Evolutionary conservation across 2,113 vertebrate species (phyloP).

Genomic region (Dicaeum eximium): DNA sequence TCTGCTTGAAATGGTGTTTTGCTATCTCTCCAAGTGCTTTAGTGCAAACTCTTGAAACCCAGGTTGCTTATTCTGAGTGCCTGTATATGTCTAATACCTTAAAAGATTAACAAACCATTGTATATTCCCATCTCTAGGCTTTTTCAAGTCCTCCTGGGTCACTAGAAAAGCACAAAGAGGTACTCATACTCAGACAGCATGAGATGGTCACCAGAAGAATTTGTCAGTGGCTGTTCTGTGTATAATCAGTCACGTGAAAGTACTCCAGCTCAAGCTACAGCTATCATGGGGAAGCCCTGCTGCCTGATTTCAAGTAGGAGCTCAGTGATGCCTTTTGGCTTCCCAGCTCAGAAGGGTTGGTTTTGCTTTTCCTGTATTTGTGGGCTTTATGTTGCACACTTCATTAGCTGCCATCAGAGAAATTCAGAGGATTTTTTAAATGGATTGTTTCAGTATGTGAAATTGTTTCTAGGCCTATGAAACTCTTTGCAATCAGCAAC

Average conservation of each 20-base stretch:
- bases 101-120: not conserved
- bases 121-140: accelerated
- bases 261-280: accelerated
- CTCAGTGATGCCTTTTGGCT: not conserved
- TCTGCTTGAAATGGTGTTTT: not conserved
- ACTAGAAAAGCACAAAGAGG: not conserved
- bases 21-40: not conserved
- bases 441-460: not conserved
- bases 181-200: not conserved
- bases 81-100: accelerated
- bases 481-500: no score
- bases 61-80: accelerated
- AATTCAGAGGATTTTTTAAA: no score
- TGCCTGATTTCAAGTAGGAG: not conserved
- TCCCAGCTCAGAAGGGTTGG: accelerated
- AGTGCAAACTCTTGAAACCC: not conserved
- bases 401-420: not conserved
- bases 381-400: accelerated
- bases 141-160: not conserved
- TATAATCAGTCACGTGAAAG: not conserved
- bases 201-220: not conserved
- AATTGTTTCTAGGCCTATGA: not conserved
- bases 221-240: not conserved
- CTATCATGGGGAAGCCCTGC: not conserved
- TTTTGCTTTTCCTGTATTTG: not conserved